Evolutionary conservation across 2,888 invertebrate genomes (phyloP).

Genomic region (Octodonta nipae): DNA sequence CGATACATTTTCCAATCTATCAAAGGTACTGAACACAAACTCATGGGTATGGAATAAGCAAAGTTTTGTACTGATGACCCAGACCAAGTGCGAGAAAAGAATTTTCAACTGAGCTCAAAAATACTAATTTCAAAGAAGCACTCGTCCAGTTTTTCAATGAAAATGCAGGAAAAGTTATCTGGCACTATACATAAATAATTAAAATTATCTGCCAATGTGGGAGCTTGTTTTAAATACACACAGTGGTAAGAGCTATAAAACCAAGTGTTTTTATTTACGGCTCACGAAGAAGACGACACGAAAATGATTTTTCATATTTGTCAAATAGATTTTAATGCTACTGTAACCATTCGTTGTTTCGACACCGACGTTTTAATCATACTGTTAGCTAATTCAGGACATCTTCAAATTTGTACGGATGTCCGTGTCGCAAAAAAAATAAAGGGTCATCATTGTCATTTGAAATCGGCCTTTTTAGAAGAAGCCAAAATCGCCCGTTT

Average conservation of each 20-base stretch:
- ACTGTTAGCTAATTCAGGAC: too few species aligned
- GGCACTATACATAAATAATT: slow-evolving; percentile 1
- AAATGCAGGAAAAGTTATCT: neutral
- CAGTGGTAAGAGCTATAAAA: slow-evolving; percentile 1
- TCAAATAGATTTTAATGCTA: too few species aligned
- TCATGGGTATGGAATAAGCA: slow-evolving; percentile 5
- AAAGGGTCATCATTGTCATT: too few species aligned
- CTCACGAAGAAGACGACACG: neutral
- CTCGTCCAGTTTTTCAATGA: neutral
- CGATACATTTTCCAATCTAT: slow-evolving; percentile 5
- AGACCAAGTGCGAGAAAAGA: slow-evolving; percentile 5
- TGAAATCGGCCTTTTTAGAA: too few species aligned
- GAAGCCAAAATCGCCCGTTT: too few species aligned
- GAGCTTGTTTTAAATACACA: neutral
- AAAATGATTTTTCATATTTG: neutral
- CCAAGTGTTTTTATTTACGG: neutral
- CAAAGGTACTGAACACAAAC: slow-evolving; percentile 6
- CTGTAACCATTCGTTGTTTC: too few species aligned
- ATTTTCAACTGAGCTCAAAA: neutral
- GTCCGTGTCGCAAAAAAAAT: too few species aligned
- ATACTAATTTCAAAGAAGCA: slow-evolving; percentile 1
- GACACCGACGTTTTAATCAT: too few species aligned
- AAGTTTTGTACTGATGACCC: slow-evolving; percentile 5
- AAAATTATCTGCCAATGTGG: slow-evolving; percentile 1
- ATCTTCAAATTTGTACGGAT: too few species aligned